A percentile compares a stretch with the other conserved stretches of the same genome.
Conservation (phyloP, 1,140 invertebrate genomes). For the Lysiphlebus fabarum region DNA sequence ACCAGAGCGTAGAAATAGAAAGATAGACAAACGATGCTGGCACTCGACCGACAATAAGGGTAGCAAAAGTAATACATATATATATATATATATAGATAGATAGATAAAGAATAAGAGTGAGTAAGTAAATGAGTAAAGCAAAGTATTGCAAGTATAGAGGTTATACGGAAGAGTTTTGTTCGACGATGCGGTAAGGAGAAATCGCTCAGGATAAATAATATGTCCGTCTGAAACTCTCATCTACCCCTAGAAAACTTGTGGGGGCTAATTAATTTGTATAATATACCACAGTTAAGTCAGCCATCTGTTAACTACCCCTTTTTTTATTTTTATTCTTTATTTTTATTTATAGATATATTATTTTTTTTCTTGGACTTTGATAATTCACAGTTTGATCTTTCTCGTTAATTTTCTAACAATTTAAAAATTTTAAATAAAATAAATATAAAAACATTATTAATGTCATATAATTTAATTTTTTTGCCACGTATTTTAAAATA, state of each 20-base stretch:
- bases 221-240: conserved; percentile 49
- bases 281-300: conserved; percentile 54
- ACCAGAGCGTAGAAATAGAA: conserved; percentile 40
- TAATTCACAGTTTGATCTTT: too few relatives aligned
- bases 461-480: too few relatives aligned
- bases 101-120: background rate
- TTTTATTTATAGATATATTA: background rate
- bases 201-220: conserved; percentile 47
- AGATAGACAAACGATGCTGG: conserved; percentile 44
- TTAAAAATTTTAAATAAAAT: too few relatives aligned
- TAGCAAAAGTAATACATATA: conserved; percentile 18
- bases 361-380: background rate
- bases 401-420: too few relatives aligned
- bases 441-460: too few relatives aligned
- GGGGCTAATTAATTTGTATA: conserved; percentile 54
- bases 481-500: too few relatives aligned
- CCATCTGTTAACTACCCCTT: conserved; percentile 46
- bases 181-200: conserved; percentile 20
- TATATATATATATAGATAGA: too few relatives aligned
- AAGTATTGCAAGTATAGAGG: background rate
- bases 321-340: conserved; percentile 21
- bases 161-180: conserved; percentile 3
- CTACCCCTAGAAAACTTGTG: background rate
- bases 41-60: conserved; percentile 37
- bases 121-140: conserved; percentile 6